phyloP scores from a whole-genome alignment of 2,113 vertebrate genomes.

The Scomber japonicus region DNA sequence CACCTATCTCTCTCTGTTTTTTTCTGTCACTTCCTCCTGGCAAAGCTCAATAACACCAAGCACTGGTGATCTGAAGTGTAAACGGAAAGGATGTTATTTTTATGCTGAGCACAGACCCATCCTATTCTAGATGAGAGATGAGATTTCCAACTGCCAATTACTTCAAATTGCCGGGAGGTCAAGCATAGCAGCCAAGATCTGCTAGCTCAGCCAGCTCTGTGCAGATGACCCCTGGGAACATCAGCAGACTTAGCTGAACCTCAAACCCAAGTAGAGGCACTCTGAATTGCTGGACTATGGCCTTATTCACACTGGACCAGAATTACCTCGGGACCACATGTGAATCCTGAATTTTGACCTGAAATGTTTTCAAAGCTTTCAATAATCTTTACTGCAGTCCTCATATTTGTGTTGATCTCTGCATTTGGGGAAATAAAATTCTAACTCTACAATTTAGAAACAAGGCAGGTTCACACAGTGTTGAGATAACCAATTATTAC shows the following conservation, averaged over 20 bases:
- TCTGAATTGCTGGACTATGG: constrained; percentile 4
- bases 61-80: constrained; percentile 30
- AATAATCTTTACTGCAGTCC: background rate
- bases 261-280: constrained; percentile 16
- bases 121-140: constrained; percentile 41
- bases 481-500: constrained; percentile 2
- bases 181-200: constrained; percentile 40
- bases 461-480: background rate
- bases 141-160: constrained; percentile 68
- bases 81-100: constrained; percentile 54
- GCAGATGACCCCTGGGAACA: constrained; percentile 37
- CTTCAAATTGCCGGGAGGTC: constrained; percentile 48
- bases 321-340: background rate
- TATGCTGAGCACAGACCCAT: constrained; percentile 47
- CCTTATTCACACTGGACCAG: constrained; percentile 3
- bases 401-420: background rate
- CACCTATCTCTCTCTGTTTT: background rate
- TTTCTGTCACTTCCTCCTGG: background rate
- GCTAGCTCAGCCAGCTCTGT: constrained; percentile 43
- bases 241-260: constrained; percentile 36
- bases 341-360: constrained; percentile 3
- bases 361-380: background rate
- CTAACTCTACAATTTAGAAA: background rate
- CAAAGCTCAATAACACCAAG: constrained; percentile 8
- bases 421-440: background rate